phyloP scores from a whole-genome alignment of 2,113 vertebrate genomes.

The Himantopus leucocephalus region DNA sequence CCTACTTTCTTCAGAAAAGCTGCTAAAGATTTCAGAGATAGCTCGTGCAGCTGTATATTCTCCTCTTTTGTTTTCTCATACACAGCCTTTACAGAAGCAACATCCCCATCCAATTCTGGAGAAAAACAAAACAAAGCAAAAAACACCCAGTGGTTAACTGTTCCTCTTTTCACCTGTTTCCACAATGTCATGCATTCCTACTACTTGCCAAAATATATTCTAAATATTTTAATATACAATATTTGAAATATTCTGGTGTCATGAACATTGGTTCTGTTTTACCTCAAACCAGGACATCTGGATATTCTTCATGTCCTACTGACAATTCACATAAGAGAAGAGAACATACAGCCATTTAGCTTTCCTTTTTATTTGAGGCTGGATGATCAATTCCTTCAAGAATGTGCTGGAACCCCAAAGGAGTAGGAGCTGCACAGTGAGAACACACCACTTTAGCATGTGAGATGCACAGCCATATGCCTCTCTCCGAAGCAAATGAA shows the following conservation, averaged over 20 bases:
- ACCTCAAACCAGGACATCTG: no score
- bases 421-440: neutral
- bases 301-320: neutral
- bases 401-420: neutral
- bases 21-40: slow-evolving; percentile 87
- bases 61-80: slow-evolving; percentile 77
- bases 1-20: slow-evolving; percentile 79
- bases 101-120: slow-evolving; percentile 81
- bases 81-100: slow-evolving; percentile 80
- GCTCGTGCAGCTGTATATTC: slow-evolving; percentile 71
- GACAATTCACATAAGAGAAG: neutral
- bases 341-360: neutral
- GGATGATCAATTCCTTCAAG: neutral
- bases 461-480: neutral
- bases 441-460: neutral
- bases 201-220: neutral
- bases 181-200: neutral
- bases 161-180: neutral
- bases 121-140: neutral
- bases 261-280: no score
- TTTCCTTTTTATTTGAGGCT: neutral
- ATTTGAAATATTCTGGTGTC: neutral
- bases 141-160: neutral
- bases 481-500: neutral
- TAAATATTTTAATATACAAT: neutral